A percentile compares a stretch with the other conserved stretches of the same genome.
Conservation (phyloP, 2,113 vertebrate species). For the Microtus pennsylvanicus region DNA sequence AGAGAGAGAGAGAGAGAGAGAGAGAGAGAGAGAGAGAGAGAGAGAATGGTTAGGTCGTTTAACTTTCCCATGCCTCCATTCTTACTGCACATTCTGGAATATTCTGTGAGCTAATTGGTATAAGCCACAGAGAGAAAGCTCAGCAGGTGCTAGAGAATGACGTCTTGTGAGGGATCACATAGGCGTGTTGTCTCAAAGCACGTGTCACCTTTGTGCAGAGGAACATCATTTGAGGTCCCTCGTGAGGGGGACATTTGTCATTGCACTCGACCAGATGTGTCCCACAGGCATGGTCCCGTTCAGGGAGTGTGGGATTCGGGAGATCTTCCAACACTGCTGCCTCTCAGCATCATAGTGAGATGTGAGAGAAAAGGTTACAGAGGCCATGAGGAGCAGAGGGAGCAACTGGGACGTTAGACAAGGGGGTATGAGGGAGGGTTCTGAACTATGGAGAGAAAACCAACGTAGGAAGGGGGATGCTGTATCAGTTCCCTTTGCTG, state of each 20-base stretch:
- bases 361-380: not conserved
- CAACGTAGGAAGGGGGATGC: not conserved
- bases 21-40: too few species aligned
- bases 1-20: too few species aligned
- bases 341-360: not conserved
- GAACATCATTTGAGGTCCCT: not conserved
- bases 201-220: not conserved
- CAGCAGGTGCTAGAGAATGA: too few species aligned
- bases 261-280: not conserved
- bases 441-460: not conserved
- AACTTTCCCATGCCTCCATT: not conserved
- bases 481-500: not conserved
- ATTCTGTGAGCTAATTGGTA: not conserved
- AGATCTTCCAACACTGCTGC: not conserved
- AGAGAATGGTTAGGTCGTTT: not conserved
- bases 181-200: rapidly evolving
- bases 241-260: not conserved
- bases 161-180: not conserved
- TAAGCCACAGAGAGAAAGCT: not conserved
- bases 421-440: rapidly evolving
- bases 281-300: rapidly evolving
- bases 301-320: not conserved
- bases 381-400: not conserved
- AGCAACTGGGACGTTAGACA: not conserved
- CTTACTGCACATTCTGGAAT: not conserved